phyloP scores from a whole-genome alignment of 1,140 invertebrate species.

The Drosophila ohnishii region DNA sequence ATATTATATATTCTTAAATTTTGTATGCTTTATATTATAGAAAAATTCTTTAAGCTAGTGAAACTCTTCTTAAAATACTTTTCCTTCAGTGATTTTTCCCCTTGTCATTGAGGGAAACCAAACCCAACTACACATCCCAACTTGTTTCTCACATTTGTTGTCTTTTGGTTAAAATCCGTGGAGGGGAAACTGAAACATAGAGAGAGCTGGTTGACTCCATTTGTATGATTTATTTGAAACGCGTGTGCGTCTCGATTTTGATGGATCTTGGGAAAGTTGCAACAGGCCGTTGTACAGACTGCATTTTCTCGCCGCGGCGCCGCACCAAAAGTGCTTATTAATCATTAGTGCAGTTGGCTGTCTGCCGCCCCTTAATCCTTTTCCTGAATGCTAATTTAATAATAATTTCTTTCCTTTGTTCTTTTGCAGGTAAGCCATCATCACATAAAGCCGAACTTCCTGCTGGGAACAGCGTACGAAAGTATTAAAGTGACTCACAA shows the following conservation, averaged over 20 bases:
- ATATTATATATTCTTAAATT: not conserved
- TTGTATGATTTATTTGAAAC: constrained; percentile 69
- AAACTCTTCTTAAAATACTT: not conserved
- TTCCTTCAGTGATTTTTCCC: not conserved
- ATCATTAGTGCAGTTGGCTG: constrained; percentile 34
- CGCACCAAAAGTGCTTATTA: constrained; percentile 56
- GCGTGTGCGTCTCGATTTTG: constrained; percentile 47
- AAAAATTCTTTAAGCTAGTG: too few species aligned
- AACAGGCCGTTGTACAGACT: constrained; percentile 21
- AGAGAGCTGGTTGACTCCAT: constrained; percentile 14
- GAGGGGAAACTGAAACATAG: constrained; percentile 1
- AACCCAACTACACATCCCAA: constrained; percentile 18
- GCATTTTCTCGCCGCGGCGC: constrained; percentile 21
- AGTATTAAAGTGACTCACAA: constrained; percentile 20
- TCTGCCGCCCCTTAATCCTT: constrained; percentile 34
- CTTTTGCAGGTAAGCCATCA: constrained; percentile 60
- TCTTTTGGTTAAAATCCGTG: constrained; percentile 10
- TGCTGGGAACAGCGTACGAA: not conserved
- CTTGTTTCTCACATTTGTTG: constrained; percentile 46
- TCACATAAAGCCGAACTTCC: constrained; percentile 20
- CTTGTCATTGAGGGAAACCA: not conserved
- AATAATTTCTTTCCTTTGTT: constrained; percentile 32
- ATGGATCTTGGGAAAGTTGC: constrained; percentile 57
- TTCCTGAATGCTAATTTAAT: constrained; percentile 51
- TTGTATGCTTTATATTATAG: too few species aligned